Base-by-base conservation (phyloP, 2,113 vertebrate species). In the Cyrtonyx montezumae region DNA sequence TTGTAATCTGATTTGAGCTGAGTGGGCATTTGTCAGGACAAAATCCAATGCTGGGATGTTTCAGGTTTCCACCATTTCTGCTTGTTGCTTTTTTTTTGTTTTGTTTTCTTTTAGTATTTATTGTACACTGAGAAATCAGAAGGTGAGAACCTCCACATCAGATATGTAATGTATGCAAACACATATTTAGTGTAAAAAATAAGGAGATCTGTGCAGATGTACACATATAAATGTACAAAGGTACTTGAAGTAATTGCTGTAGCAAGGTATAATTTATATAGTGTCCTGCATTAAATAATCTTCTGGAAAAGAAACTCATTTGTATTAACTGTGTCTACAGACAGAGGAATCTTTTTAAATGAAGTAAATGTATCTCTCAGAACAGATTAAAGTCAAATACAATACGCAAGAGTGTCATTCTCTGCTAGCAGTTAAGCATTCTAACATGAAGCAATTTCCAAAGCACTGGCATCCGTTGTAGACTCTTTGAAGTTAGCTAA, bases 261-360 rank as follows among this genome's bases (percentile, higher is more conserved):
- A 61, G 6, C 26, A 42, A 62, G 30, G 42, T 55, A 22, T 15
- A 58, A 13, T 55, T 81, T 37, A 30, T 34, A 26, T 12, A 87
- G 26, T 6, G 9, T 79, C 84, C 34, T 78, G 13, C 16, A 46
- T 83, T 59, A 74, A 48, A 34, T 14, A 70, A 5, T 4, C 25
- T 66, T 77, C 46, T 30, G 25, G 88, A 84, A 84, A 58, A 12
- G 59, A 34, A 87, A 66, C 77, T 84, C 11, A 19, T 87, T 92
- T 84, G 45, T 78, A 42, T 79, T 53, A 77, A 9, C 37, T 55
- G 17, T 69, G 76, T 68, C 46, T 79, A 59, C 30, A 53, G 62
- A n/a, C 16, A 66, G 56, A 34, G 68, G 25, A 45, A 75, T n/a
- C 45, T 73, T 97, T 91, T 92, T 32, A 85, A 90, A 90, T 40